phyloP scores from a whole-genome alignment of 2,113 vertebrate genomes.

The Macrotus californicus region DNA sequence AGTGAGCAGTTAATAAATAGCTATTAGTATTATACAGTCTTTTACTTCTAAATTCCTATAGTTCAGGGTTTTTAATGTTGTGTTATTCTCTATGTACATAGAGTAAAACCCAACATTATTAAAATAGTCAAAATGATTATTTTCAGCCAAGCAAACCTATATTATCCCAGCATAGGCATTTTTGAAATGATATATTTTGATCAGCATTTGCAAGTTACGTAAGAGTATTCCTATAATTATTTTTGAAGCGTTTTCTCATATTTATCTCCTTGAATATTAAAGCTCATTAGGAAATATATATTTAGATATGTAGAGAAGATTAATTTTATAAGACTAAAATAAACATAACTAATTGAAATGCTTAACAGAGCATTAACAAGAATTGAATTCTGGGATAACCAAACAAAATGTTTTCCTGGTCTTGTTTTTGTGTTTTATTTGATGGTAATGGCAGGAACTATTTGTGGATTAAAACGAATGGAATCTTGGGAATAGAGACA shows the following conservation, averaged over 20 bases:
- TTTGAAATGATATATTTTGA: slow-evolving; percentile 33
- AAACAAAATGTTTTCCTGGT: slow-evolving; percentile 50
- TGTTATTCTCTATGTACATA: background rate
- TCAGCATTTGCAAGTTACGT: slow-evolving; percentile 25
- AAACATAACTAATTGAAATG: slow-evolving; percentile 49
- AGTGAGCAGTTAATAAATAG: slow-evolving; percentile 6
- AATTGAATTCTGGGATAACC: slow-evolving; percentile 47
- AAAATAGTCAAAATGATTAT: slow-evolving; percentile 9
- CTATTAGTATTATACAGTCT: background rate
- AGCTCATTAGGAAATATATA: slow-evolving; percentile 50
- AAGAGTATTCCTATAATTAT: slow-evolving; percentile 46
- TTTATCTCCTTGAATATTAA: slow-evolving; percentile 42
- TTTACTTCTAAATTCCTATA: background rate
- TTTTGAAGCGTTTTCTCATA: slow-evolving; percentile 47
- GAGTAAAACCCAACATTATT: background rate
- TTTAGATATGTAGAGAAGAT: slow-evolving; percentile 56
- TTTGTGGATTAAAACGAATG: background rate
- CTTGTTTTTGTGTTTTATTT: slow-evolving; percentile 52
- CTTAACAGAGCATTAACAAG: slow-evolving; percentile 53
- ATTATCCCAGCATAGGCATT: background rate
- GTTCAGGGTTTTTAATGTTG: background rate
- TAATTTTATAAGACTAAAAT: slow-evolving; percentile 62
- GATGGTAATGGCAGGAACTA: background rate
- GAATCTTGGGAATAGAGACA: background rate
- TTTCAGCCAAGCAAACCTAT: background rate